A percentile compares a stretch with the other conserved stretches of the same genome.
These are phyloP conservation scores for Sphenodon punctatus DNA, from an alignment of 2,797 vertebrate genomes.

Conservation along the genomic window DNA sequence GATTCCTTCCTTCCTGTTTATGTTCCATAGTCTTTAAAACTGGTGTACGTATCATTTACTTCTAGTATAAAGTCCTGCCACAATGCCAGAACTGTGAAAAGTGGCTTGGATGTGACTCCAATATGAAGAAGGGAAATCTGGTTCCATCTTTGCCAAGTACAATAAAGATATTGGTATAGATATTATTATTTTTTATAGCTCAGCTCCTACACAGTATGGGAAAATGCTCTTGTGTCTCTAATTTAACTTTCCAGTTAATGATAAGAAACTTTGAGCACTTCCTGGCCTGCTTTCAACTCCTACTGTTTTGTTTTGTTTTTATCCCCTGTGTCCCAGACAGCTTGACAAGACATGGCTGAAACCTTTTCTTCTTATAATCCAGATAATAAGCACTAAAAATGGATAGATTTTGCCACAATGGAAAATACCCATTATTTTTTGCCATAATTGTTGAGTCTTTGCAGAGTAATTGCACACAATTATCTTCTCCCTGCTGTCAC, in stretches of 20 bases:
- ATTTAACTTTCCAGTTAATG: neutral
- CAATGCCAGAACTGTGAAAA: too few relatives aligned
- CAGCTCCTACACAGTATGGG: too few relatives aligned
- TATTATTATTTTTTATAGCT: too few relatives aligned
- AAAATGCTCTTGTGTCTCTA: neutral
- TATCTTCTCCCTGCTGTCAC: constrained; percentile 58
- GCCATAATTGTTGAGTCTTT: constrained; percentile 59
- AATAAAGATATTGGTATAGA: accelerated
- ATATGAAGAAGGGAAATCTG: neutral
- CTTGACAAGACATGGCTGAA: constrained; percentile 26
- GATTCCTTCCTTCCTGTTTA: too few relatives aligned
- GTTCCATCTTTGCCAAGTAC: neutral
- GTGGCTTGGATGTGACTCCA: neutral
- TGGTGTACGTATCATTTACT: too few relatives aligned
- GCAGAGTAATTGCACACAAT: constrained; percentile 58
- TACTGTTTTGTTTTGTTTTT: neutral
- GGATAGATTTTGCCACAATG: constrained; percentile 45
- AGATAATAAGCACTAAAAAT: constrained; percentile 56
- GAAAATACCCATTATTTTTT: constrained; percentile 61
- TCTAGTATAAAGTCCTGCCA: too few relatives aligned
- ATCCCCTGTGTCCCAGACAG: constrained; percentile 20
- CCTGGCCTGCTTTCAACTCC: neutral
- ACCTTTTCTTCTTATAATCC: constrained; percentile 35
- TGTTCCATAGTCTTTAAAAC: too few relatives aligned
- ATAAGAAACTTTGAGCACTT: neutral